Base-by-base conservation (phyloP, 2,888 invertebrate species). In the Epinotia bilunana region DNA sequence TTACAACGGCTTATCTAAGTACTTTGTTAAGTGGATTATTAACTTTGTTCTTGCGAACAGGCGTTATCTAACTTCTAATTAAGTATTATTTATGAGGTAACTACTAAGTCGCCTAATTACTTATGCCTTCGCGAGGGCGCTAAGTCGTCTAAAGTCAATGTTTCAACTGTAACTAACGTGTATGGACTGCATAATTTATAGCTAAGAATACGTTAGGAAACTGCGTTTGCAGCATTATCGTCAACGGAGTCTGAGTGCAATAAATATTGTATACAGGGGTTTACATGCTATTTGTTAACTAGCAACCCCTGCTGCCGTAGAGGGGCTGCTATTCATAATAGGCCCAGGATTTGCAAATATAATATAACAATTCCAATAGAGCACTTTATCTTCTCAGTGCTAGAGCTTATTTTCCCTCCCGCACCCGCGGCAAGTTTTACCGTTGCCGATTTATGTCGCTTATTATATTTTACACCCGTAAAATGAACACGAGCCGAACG, bases 381-480 rank as follows among this genome's bases (percentile, higher is more conserved):
- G 79, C 78, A 83, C 88, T 86, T 83, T 88, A 85, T 57, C 4
- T 4, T n/a, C 18, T 2, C 28, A 49, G 12, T 12, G 43, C 74
- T 81, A 83, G 76, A 76, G 82, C 80, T 70, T 73, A 72, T 33
- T 77, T 78, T 80, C 69, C 70, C 16, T 81, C 78, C 81, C 76
- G 72, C 81, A 78, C 76, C 70, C 55, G 39, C 72, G 33, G 61
- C 73, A 77, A 79, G 78, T 79, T 82, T 82, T 82, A 82, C 80
- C 83, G 83, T 88, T 85, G 84, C 86, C 87, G 88, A 93, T 92
- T 92, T 92, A 91, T 91, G 86, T 87, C 87, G 87, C 90, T 92
- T 92, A 92, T 92, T 91, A 91, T 88, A 90, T 92, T 92, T 91
- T 90, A 90, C 87, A 88, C 89, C 90, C 91, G 89, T 89, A 91